Evolutionary conservation across 2,888 invertebrate species (phyloP).

Genomic region (Volucella inanis): DNA sequence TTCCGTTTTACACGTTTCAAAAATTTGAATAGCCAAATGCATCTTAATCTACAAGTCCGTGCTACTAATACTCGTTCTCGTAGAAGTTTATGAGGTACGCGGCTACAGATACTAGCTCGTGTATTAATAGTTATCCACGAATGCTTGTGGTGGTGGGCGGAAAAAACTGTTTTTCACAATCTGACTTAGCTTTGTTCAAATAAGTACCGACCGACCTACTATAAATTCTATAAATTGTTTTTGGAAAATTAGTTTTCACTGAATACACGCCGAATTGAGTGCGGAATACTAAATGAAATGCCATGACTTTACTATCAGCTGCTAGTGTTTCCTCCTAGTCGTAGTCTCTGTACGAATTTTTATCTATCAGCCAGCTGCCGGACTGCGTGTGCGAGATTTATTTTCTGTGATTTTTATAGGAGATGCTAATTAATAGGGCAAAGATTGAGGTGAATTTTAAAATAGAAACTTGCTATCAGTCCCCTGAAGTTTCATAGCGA

Average conservation of each 20-base stretch:
- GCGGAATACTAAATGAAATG: conserved; percentile 2
- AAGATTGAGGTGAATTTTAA: conserved; percentile 1
- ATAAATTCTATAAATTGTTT: background rate
- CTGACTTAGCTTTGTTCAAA: conserved; percentile 13
- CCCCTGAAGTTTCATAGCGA: background rate
- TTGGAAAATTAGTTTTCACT: conserved; percentile 1
- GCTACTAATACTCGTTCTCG: background rate
- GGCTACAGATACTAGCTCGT: too few species aligned
- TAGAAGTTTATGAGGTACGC: too few species aligned
- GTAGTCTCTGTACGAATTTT: background rate
- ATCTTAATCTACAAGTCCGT: conserved; percentile 34
- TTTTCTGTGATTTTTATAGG: conserved; percentile 6
- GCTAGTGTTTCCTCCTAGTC: background rate
- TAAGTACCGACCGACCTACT: background rate
- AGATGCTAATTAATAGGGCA: conserved; percentile 17
- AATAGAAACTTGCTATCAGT: conserved; percentile 11
- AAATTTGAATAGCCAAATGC: conserved; percentile 40
- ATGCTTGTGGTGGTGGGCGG: background rate
- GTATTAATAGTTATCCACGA: too few species aligned
- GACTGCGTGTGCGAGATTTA: background rate
- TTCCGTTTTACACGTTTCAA: conserved; percentile 21
- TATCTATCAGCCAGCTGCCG: background rate
- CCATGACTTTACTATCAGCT: background rate
- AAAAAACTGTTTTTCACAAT: conserved; percentile 12
- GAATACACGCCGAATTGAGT: background rate